Conservation (phyloP, 2,888 invertebrate species). For the Epinotia nisella region DNA sequence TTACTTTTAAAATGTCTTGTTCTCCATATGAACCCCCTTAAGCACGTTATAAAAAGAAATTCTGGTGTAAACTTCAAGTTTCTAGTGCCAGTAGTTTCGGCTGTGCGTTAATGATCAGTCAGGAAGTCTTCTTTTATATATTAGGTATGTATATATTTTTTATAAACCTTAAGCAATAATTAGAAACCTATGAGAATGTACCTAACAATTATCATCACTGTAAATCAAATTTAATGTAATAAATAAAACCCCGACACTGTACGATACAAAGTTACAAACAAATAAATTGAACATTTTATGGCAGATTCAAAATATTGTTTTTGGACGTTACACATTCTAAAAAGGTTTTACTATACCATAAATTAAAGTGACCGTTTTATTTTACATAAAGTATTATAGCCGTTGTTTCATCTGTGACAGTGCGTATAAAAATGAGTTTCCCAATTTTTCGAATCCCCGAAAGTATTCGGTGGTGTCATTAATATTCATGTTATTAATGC, state of each 20-base stretch:
- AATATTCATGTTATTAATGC: conserved; percentile 39
- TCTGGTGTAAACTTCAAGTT: too few species aligned
- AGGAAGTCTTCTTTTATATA: too few species aligned
- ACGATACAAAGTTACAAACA: conserved; percentile 54
- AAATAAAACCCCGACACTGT: conserved; percentile 42
- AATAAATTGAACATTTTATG: conserved; percentile 64
- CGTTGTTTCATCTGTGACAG: conserved; percentile 71
- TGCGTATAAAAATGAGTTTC: conserved; percentile 64
- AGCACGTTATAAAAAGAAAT: too few species aligned
- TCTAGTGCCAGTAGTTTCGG: too few species aligned
- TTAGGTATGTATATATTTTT: too few species aligned
- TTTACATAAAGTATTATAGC: conserved; percentile 71
- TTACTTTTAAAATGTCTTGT: too few species aligned
- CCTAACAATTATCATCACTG: conserved; percentile 7
- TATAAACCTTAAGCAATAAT: too few species aligned
- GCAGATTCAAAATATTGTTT: conserved; percentile 66
- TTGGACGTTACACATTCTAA: conserved; percentile 64
- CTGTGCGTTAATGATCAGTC: too few species aligned
- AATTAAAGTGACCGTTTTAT: conserved; percentile 69
- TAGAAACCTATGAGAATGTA: background rate
- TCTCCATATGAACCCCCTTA: too few species aligned
- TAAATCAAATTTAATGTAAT: conserved; percentile 15
- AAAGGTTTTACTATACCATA: conserved; percentile 68
- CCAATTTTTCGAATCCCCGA: conserved; percentile 47
- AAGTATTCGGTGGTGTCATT: conserved; percentile 34